Evolutionary conservation across 1,140 invertebrate species (phyloP).

Genomic region (Cydia fagiglandana): DNA sequence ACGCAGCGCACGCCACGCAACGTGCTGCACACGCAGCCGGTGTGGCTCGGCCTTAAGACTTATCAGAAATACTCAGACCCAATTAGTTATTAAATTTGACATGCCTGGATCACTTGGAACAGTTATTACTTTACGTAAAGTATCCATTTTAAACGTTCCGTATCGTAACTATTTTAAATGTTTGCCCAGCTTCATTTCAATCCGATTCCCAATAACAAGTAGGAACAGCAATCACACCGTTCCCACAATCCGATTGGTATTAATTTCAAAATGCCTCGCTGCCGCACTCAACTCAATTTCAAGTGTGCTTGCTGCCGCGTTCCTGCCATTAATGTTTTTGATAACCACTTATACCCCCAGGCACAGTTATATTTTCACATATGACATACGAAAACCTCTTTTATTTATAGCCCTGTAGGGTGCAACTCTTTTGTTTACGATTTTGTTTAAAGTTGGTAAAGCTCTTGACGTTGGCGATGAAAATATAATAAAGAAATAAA

Average conservation of each 20-base stretch:
- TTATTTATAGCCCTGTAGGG: conserved; percentile 10
- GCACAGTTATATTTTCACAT: not conserved
- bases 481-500: conserved; percentile 68
- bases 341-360: conserved; percentile 61
- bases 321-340: conserved; percentile 66
- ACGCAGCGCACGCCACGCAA: too few relatives aligned
- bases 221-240: conserved; percentile 3
- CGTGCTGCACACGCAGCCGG: too few relatives aligned
- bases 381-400: conserved; percentile 33
- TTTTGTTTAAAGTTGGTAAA: conserved; percentile 35
- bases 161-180: not conserved
- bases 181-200: conserved; percentile 1
- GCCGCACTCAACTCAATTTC: conserved; percentile 47
- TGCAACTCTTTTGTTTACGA: not conserved
- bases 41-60: too few relatives aligned
- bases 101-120: too few relatives aligned
- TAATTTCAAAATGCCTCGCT: conserved; percentile 50
- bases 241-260: conserved; percentile 37
- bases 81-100: too few relatives aligned
- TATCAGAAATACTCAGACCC: too few relatives aligned
- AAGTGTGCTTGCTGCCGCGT: conserved; percentile 42
- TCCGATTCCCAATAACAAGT: conserved; percentile 17
- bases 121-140: not conserved
- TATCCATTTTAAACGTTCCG: not conserved
- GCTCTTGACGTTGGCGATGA: conserved; percentile 66